Conservation (phyloP, 53 echinoderm and acorn worm species). For the Luidia sarsii region DNA sequence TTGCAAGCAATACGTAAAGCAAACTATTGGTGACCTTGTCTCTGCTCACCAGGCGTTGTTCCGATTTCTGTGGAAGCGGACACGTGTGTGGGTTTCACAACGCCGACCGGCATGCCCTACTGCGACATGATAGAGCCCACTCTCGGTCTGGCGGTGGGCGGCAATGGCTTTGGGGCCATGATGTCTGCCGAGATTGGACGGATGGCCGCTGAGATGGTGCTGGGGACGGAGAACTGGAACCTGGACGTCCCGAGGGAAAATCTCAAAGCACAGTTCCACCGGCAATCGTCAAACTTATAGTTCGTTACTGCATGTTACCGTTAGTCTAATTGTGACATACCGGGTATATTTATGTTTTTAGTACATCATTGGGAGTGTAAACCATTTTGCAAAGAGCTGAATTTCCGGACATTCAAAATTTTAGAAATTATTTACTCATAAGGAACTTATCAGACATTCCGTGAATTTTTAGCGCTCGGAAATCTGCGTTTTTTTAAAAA, state of each 20-base stretch:
- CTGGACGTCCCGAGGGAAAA: conserved; percentile 20
- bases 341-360: no score
- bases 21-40: no score
- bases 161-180: conserved; percentile 81
- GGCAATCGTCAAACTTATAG: neutral
- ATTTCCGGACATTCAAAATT: no score
- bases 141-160: conserved; percentile 71
- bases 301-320: no score
- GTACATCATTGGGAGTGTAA: no score
- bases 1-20: neutral
- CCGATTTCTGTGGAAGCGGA: conserved; percentile 38
- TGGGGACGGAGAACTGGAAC: conserved; percentile 18
- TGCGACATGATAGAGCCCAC: conserved; percentile 85
- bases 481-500: no score
- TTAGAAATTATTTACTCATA: no score
- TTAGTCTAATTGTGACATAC: no score
- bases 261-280: neutral
- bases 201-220: conserved; percentile 77
- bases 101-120: conserved; percentile 63
- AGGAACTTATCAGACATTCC: no score
- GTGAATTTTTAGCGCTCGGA: no score
- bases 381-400: no score
- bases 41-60: conserved; percentile 3
- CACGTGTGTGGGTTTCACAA: conserved; percentile 7
- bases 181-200: conserved; percentile 64